These are phyloP conservation scores for Vespertilio murinus DNA, from an alignment of 2,797 vertebrate species.

Conservation along the genomic window DNA sequence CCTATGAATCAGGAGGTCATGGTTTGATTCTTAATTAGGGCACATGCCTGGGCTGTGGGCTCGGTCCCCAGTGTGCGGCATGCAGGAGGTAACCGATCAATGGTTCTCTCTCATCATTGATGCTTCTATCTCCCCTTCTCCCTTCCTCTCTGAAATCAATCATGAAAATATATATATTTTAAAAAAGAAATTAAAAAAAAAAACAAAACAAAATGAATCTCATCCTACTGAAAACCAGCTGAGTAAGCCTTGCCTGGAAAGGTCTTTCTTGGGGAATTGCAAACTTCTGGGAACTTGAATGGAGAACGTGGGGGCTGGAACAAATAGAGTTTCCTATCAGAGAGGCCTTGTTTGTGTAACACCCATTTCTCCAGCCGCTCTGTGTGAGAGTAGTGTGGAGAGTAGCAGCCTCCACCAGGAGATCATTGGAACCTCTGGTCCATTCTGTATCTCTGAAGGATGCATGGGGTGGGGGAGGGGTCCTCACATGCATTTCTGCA, in stretches of 20 bases:
- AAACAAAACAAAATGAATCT: constrained; percentile 32
- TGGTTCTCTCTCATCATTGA: not conserved
- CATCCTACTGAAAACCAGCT: constrained; percentile 59
- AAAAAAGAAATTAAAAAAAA: not conserved
- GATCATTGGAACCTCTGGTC: not conserved
- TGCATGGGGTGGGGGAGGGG: not conserved
- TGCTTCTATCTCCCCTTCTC: not conserved
- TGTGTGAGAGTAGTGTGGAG: not conserved
- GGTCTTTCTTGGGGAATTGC: constrained; percentile 71
- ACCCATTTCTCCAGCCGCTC: not conserved
- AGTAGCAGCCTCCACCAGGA: not conserved
- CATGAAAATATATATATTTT: too few species aligned
- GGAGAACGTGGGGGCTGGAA: constrained; percentile 56
- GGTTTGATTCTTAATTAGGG: not conserved
- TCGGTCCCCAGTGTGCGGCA: not conserved
- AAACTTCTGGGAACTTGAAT: constrained; percentile 76
- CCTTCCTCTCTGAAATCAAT: not conserved
- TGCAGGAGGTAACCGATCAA: not conserved
- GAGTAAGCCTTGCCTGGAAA: constrained; percentile 74
- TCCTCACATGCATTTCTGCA: not conserved
- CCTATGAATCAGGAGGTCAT: not conserved
- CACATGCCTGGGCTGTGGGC: not conserved
- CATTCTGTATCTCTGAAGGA: not conserved
- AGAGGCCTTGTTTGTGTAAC: constrained; percentile 48
- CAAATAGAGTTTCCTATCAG: constrained; percentile 53